Evolutionary conservation across 2,888 invertebrate genomes (phyloP), one percentile per base, ranked within the genome.

Genomic region (Brachylomia viminalis): DNA sequence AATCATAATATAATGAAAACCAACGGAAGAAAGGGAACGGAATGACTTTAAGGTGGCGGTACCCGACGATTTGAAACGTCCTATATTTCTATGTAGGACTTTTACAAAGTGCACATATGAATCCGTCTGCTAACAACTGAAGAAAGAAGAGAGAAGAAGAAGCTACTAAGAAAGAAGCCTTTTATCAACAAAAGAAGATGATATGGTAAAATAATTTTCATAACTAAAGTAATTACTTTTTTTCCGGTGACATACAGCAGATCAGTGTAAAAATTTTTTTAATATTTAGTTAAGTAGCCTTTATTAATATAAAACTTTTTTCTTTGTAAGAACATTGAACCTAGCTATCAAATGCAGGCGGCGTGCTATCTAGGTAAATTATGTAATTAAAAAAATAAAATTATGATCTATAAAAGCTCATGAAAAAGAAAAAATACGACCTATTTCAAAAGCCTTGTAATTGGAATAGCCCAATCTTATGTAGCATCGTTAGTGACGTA

Each of bases 351-450:
- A 65, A 79, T 64, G 76, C 64, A 82, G 45, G 38, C 67, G 17
- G 33, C 66, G 47, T 38, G 74, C 54, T 66, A 56, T 76, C 58
- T 58, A 76, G 23, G 62, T 58, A 68, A 68, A 81, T n/a, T n/a
- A n/a, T n/a, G n/a, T n/a, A n/a, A n/a, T 67, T 45, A 81, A 82
- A 45, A 20, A 77, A 42, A 61, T 56, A 15, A 64, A 64, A 82
- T 68, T 15, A 58, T 38, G 15, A 75, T 62, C n/a, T n/a, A n/a
- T n/a, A n/a, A n/a, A n/a, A n/a, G n/a, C n/a, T n/a, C n/a, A n/a
- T n/a, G n/a, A n/a, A n/a, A n/a, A n/a, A n/a, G 49, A 68, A 58
- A 81, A 75, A 79, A 59, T 30, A 56, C 56, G 17, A 59, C 20
- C 5, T 15, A 42, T 56, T 64, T 75, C 15, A 3, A 54, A 58